Conservation (phyloP, 2,113 vertebrate species). For the Oryzias javanicus region DNA sequence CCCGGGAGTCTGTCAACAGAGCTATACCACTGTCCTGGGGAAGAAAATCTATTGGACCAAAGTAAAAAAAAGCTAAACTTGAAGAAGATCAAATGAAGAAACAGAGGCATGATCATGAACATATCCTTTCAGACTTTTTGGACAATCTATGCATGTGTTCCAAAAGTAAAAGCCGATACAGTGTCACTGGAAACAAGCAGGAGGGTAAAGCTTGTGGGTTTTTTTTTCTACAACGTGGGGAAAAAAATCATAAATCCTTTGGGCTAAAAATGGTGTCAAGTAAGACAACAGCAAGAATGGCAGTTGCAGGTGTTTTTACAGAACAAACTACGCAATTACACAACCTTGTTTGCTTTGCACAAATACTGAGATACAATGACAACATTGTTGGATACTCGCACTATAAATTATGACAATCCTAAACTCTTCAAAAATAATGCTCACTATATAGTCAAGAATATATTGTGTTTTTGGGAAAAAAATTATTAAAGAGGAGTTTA, state of each 20-base stretch:
- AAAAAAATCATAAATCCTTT: no score
- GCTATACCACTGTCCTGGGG: not conserved
- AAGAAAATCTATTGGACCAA: slow-evolving; percentile 9
- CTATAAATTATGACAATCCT: no score
- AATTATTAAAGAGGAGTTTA: no score
- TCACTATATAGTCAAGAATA: not conserved
- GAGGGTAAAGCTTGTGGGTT: slow-evolving; percentile 1
- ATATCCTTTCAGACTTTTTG: slow-evolving; percentile 14
- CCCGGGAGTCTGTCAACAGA: slow-evolving; percentile 28
- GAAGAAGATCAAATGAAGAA: slow-evolving; percentile 7
- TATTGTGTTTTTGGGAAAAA: not conserved
- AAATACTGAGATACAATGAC: no score
- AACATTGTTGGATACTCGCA: no score
- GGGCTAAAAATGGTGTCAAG: no score
- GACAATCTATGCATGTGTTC: slow-evolving; percentile 11
- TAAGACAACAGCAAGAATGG: no score
- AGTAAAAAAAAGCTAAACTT: slow-evolving; percentile 15
- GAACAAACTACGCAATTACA: no score
- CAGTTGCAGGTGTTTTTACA: no score
- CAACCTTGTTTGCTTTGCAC: no score
- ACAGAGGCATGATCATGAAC: not conserved
- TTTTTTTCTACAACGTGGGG: no score
- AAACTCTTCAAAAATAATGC: not conserved
- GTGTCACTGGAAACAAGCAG: not conserved
- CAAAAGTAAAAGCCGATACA: slow-evolving; percentile 1